A percentile compares a stretch with the other conserved stretches of the same genome.
Evolutionary conservation across 2,888 invertebrate genomes (phyloP).

Genomic region (Rhagonycha fulva): DNA sequence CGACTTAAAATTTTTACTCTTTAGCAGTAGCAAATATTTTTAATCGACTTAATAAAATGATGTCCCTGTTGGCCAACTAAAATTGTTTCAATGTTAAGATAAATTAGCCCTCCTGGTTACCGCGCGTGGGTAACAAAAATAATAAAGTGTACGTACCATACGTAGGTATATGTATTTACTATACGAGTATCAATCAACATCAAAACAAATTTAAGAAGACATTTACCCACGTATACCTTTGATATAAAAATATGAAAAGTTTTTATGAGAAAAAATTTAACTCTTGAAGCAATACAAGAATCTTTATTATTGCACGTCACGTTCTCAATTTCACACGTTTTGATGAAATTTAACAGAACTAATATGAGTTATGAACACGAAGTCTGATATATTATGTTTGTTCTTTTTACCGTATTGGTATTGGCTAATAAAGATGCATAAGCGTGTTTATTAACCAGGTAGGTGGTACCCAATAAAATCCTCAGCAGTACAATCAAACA

Average conservation of each 20-base stretch:
- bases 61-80: neutral
- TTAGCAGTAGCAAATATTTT: neutral
- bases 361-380: neutral
- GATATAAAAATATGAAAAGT: neutral
- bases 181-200: neutral
- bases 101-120: neutral
- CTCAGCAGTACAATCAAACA: neutral
- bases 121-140: neutral
- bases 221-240: neutral
- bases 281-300: neutral
- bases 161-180: too few species aligned
- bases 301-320: neutral
- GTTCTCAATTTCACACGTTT: neutral
- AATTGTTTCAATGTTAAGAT: neutral
- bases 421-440: neutral
- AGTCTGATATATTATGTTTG: neutral
- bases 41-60: neutral
- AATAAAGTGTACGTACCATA: neutral
- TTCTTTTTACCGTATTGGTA: neutral
- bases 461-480: neutral
- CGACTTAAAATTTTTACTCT: too few species aligned
- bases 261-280: neutral
- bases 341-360: constrained; percentile 1
- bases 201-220: too few species aligned
- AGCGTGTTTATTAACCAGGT: neutral